Evolutionary conservation across 2,797 vertebrate genomes (phyloP).

Genomic region (Acropternis orthonyx): DNA sequence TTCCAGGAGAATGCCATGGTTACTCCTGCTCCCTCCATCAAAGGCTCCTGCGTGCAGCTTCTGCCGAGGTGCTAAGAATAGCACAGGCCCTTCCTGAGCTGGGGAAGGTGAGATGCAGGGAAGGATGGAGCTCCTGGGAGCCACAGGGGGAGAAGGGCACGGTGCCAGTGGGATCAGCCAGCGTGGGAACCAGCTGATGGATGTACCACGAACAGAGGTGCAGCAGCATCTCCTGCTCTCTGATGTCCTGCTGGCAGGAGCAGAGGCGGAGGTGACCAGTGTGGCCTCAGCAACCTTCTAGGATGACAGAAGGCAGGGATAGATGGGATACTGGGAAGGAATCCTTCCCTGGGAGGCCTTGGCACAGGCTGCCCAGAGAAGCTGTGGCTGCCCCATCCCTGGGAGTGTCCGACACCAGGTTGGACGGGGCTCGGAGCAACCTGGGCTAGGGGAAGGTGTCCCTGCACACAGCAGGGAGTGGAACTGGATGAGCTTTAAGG

Average conservation of each 20-base stretch:
- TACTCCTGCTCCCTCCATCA: slow-evolving; percentile 1
- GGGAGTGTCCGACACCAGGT: accelerated
- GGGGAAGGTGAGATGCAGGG: background rate
- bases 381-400: background rate
- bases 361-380: background rate
- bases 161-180: accelerated
- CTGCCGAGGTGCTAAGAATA: background rate
- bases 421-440: accelerated
- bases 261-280: too few relatives aligned
- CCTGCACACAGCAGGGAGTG: too few relatives aligned
- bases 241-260: background rate
- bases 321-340: background rate
- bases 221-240: background rate
- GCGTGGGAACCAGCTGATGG: accelerated
- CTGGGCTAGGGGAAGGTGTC: background rate
- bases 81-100: background rate
- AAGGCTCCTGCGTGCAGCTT: background rate
- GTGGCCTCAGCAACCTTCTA: background rate
- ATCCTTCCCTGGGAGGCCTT: background rate
- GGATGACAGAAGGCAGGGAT: background rate
- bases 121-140: background rate
- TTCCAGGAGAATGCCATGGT: background rate
- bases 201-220: accelerated
- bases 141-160: background rate
- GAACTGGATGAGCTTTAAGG: too few relatives aligned